Base-by-base conservation (phyloP, 2,888 invertebrate species). In the Flabesymbios commensalis region DNA sequence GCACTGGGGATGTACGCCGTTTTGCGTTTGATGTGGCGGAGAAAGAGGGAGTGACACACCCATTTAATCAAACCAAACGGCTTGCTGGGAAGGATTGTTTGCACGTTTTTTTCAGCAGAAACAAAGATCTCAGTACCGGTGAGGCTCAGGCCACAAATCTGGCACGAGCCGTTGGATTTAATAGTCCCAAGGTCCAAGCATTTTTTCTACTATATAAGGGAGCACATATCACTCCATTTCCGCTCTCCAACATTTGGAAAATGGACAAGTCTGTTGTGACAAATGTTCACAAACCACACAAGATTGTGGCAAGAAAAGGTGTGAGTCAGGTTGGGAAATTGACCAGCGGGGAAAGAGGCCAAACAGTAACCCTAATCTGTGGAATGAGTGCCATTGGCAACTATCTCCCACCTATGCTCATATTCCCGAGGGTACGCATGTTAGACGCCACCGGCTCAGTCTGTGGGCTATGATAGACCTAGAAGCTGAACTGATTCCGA, bases 401-500 rank as follows among this genome's bases (percentile, higher is more conserved):
- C 17, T 84, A 69, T 66, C 72, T 84, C 31, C 83, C 84, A 4
- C 84, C 83, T 1, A 82, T 85, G 82, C 83, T 84, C 69, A 83
- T 85, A 49, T 85, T 79, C 60, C 83, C 83, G 0, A 58, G 83
- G 28, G 78, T 83, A 65, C 78, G 80, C 59, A 72, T 82, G 78
- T n/a, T n/a, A n/a, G n/a, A n/a, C n/a, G n/a, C n/a, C n/a, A n/a
- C n/a, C n/a, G n/a, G n/a, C n/a, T n/a, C n/a, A n/a, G n/a, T n/a
- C n/a, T n/a, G n/a, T n/a, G n/a, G n/a, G n/a, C n/a, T n/a, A n/a
- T n/a, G n/a, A n/a, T n/a, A n/a, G n/a, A n/a, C n/a, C n/a, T n/a
- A n/a, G n/a, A n/a, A n/a, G n/a, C n/a, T n/a, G n/a, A n/a, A n/a
- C n/a, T n/a, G n/a, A n/a, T n/a, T n/a, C n/a, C n/a, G n/a, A n/a